Evolutionary conservation across 2,888 invertebrate species (phyloP).

Genomic region (Polymixis lichenea): DNA sequence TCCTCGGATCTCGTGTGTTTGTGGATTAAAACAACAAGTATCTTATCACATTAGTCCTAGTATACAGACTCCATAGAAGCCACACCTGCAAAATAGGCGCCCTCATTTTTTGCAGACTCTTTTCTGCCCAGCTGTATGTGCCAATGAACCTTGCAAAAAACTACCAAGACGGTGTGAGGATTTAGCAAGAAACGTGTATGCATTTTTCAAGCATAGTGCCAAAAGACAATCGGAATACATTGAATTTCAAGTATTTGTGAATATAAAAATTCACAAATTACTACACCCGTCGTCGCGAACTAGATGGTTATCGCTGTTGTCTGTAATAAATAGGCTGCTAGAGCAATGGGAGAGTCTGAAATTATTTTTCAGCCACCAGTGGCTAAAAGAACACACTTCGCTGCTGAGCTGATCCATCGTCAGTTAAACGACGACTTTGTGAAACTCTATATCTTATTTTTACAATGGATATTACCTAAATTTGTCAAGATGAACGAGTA

Average conservation of each 20-base stretch:
- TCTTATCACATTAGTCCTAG: no score
- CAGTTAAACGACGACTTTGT: conserved; percentile 9
- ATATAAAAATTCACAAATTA: conserved; percentile 11
- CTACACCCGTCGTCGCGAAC: conserved; percentile 5
- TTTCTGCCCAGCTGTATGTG: no score
- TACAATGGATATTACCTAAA: conserved; percentile 12
- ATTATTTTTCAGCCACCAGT: conserved; percentile 9
- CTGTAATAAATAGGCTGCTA: conserved; percentile 8
- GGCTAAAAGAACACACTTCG: conserved; percentile 4
- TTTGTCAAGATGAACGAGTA: conserved; percentile 7
- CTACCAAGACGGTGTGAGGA: conserved; percentile 14
- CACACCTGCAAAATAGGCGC: no score
- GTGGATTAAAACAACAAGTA: no score
- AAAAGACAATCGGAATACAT: conserved; percentile 2
- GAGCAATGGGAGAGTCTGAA: conserved; percentile 8
- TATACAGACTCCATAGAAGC: no score
- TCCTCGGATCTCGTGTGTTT: no score
- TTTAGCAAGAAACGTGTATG: conserved; percentile 6
- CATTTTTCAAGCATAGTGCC: conserved; percentile 12
- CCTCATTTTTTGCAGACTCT: no score
- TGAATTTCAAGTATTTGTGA: background rate
- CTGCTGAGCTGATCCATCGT: background rate
- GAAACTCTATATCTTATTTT: background rate
- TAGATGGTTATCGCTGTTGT: background rate
- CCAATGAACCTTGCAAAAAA: conserved; percentile 10